Conservation (phyloP, 2,113 vertebrate species). For the Amphilophus citrinellus region DNA sequence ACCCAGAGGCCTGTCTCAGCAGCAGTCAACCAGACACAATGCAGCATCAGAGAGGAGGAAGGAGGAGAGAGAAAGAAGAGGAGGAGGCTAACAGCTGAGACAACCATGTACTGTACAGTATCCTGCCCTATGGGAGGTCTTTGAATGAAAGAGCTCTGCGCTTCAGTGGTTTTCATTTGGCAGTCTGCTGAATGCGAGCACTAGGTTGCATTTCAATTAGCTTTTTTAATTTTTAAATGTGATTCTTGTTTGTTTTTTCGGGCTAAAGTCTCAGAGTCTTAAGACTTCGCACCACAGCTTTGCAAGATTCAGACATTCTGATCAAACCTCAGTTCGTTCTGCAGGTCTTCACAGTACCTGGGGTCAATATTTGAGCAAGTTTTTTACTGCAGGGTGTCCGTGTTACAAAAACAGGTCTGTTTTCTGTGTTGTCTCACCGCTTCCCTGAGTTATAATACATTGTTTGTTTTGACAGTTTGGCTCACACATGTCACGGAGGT, state of each 20-base stretch:
- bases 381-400: background rate
- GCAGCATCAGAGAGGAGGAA: constrained; percentile 25
- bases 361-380: background rate
- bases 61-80: background rate
- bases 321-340: background rate
- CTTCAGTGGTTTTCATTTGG: constrained; percentile 33
- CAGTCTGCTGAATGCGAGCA: constrained; percentile 19
- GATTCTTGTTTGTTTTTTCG: constrained; percentile 5
- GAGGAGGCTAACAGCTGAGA: constrained; percentile 63
- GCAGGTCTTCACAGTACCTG: background rate
- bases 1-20: constrained; percentile 59
- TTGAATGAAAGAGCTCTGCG: constrained; percentile 58
- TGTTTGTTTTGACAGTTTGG: constrained; percentile 54
- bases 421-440: constrained; percentile 10
- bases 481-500: constrained; percentile 18
- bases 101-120: constrained; percentile 49
- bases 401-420: constrained; percentile 27
- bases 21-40: constrained; percentile 55
- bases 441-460: constrained; percentile 17
- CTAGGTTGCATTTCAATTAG: constrained; percentile 26
- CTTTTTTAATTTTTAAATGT: constrained; percentile 5
- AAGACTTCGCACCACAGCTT: background rate
- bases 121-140: constrained; percentile 57
- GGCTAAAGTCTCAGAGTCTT: background rate
- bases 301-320: background rate